Percentiles rank a stretch among this genome's conserved stretches.
Conservation (phyloP, 2,113 vertebrate genomes). For the Indicator maculatus region DNA sequence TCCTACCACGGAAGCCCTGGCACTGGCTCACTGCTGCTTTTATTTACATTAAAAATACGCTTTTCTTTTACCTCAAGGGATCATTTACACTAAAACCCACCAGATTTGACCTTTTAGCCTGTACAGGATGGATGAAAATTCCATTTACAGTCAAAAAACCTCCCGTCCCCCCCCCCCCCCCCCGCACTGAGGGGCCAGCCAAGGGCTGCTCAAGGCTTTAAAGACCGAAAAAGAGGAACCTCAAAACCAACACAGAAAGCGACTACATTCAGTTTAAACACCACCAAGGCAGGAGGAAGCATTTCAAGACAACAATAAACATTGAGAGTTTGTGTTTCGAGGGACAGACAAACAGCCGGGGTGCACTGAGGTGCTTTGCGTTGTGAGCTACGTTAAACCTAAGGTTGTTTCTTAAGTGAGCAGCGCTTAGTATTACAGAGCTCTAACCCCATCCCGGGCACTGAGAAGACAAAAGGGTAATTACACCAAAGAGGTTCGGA, state of each 20-base stretch:
- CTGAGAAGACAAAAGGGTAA: not conserved
- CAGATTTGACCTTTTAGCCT: fast-evolving
- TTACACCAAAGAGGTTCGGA: not conserved
- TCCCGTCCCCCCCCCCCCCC: fast-evolving
- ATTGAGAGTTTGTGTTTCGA: not conserved
- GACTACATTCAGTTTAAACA: not conserved
- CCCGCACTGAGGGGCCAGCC: not conserved
- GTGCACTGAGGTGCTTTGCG: not conserved
- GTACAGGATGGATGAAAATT: not conserved
- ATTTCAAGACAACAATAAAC: not conserved
- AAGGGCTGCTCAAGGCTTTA: fast-evolving
- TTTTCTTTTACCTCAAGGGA: not conserved
- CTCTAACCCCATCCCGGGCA: not conserved
- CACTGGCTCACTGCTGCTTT: fast-evolving
- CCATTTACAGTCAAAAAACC: fast-evolving
- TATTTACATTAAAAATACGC: not conserved
- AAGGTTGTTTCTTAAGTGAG: not conserved
- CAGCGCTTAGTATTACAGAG: not conserved
- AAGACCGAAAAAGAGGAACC: not conserved
- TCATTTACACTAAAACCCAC: fast-evolving
- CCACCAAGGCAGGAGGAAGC: fast-evolving
- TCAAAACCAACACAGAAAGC: not conserved
- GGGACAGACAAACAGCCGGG: too few relatives aligned
- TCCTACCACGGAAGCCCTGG: fast-evolving
- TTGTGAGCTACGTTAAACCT: not conserved